Percentiles rank a stretch among this genome's conserved stretches.
These are phyloP conservation scores for Nyctibius bracteatus DNA, from an alignment of 2,113 vertebrate genomes.

Conservation along the genomic window DNA sequence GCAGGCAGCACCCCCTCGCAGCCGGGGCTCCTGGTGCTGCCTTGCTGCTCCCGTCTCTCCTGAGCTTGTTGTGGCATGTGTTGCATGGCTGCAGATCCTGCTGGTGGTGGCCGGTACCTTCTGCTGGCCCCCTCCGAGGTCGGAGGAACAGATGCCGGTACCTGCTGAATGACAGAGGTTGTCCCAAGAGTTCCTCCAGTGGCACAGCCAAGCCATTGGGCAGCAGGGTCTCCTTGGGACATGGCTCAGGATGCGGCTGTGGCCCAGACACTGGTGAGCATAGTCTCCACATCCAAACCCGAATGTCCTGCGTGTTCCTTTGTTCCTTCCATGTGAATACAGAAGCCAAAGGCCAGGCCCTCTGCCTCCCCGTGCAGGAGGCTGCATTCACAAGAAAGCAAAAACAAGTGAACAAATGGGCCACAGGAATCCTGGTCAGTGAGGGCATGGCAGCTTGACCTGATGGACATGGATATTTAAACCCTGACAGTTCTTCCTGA, in stretches of 20 bases:
- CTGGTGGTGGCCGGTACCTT: not conserved
- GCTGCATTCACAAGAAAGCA: not conserved
- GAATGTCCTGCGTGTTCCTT: not conserved
- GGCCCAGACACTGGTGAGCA: not conserved
- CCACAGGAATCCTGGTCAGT: not conserved
- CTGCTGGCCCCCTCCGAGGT: not conserved
- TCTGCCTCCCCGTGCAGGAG: not conserved
- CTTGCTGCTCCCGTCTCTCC: not conserved
- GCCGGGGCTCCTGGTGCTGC: not conserved
- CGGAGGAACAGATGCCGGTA: not conserved
- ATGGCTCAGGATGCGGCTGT: not conserved
- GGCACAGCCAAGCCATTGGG: not conserved
- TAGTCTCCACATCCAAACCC: not conserved
- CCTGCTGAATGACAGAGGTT: not conserved
- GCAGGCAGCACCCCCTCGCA: fast-evolving
- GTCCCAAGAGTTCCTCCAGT: not conserved
- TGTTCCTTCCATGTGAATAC: not conserved
- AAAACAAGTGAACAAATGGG: not conserved
- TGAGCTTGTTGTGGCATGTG: not conserved
- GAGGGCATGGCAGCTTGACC: not conserved
- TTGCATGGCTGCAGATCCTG: not conserved
- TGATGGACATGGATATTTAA: not conserved
- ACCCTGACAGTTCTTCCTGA: not conserved
- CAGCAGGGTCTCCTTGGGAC: not conserved
- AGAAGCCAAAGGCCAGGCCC: not conserved